phyloP scores from a whole-genome alignment of 2,113 vertebrate species.

The Tiliqua scincoides region DNA sequence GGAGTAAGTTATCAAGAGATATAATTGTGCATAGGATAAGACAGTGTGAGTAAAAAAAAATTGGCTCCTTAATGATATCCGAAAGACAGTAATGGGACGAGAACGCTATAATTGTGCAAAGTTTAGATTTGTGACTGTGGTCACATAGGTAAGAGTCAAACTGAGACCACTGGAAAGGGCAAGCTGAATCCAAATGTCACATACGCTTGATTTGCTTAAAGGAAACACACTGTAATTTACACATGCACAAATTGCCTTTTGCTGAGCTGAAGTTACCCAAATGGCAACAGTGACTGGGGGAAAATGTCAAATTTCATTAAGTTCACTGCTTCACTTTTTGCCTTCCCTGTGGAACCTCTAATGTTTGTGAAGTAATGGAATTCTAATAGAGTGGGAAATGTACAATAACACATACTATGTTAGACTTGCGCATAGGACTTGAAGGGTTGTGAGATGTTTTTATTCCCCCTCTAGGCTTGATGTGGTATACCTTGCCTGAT shows the following conservation, averaged over 20 bases:
- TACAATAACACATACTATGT: not conserved
- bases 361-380: not conserved
- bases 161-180: not conserved
- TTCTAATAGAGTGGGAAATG: not conserved
- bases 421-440: not conserved
- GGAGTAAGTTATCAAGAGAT: not conserved
- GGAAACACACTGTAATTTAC: not conserved
- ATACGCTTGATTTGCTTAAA: not conserved
- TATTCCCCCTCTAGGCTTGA: too few species aligned
- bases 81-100: not conserved
- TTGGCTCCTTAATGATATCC: constrained; percentile 18
- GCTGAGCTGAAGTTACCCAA: constrained; percentile 22
- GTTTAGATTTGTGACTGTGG: not conserved
- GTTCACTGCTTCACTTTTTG: not conserved
- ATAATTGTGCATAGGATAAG: not conserved
- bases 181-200: not conserved
- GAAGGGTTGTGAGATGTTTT: not conserved
- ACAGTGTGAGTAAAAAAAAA: not conserved
- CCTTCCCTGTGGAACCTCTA: not conserved
- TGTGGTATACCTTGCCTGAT: not conserved
- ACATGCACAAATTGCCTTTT: constrained; percentile 13
- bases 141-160: not conserved
- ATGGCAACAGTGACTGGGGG: not conserved
- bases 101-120: not conserved
- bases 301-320: constrained; percentile 7